These are phyloP conservation scores for Benthosema pterotum DNA, from an alignment of 2,797 vertebrate genomes.

Conservation along the genomic window DNA sequence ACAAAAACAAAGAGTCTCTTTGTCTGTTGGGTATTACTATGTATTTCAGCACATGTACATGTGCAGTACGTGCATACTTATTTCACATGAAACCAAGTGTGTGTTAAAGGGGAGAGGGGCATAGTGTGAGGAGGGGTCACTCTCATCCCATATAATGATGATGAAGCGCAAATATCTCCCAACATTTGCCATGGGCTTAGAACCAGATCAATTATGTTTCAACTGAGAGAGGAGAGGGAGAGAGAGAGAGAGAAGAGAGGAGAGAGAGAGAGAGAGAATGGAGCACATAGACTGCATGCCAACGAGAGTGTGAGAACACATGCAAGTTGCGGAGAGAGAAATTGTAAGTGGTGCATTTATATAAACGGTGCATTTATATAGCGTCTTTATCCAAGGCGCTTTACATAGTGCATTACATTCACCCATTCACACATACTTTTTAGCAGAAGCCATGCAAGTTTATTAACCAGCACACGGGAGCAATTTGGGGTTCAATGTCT, in stretches of 20 bases:
- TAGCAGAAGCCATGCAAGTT: too few relatives aligned
- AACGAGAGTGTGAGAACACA: not conserved
- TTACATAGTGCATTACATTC: too few relatives aligned
- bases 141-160: conserved; percentile 45
- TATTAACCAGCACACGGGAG: too few relatives aligned
- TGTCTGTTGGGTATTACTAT: not conserved
- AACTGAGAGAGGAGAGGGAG: conserved; percentile 34
- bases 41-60: conserved; percentile 48
- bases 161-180: conserved; percentile 57
- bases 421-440: too few relatives aligned
- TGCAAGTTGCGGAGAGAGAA: not conserved
- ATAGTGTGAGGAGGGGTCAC: not conserved
- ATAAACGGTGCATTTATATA: too few relatives aligned
- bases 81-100: conserved; percentile 37
- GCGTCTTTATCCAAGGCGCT: too few relatives aligned
- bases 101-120: conserved; percentile 14
- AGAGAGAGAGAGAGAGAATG: not conserved
- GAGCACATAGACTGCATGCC: not conserved
- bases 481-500: too few relatives aligned
- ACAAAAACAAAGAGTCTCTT: too few relatives aligned
- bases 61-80: conserved; percentile 52
- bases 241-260: conserved; percentile 14
- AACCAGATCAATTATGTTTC: conserved; percentile 46
- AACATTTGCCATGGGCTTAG: conserved; percentile 48
- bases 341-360: too few relatives aligned